These are phyloP conservation scores for Omphaloscelis lunosa DNA, from an alignment of 2,888 invertebrate genomes.

Conservation along the genomic window DNA sequence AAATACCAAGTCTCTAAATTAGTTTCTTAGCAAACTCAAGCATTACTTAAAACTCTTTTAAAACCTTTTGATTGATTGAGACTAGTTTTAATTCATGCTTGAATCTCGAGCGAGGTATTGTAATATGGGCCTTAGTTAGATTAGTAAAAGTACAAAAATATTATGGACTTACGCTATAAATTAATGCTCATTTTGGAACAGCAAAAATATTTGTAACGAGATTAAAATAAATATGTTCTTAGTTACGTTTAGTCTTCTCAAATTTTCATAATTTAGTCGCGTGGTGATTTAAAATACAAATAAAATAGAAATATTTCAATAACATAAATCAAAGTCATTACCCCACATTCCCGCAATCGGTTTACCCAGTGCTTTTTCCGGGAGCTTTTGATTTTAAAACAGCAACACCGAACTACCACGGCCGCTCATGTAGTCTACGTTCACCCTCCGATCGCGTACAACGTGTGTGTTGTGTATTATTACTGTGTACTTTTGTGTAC, in stretches of 20 bases:
- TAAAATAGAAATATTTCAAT: neutral
- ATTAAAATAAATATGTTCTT: neutral
- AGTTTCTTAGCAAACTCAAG: no score
- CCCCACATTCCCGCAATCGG: slow-evolving; percentile 8
- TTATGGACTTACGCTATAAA: no score
- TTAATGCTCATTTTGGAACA: neutral
- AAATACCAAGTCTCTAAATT: neutral
- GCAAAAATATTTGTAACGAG: neutral
- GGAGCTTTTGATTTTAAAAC: slow-evolving; percentile 56
- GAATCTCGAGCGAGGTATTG: no score
- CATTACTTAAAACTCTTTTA: no score
- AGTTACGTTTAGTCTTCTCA: neutral
- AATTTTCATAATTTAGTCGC: neutral
- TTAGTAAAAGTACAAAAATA: no score
- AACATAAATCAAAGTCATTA: no score
- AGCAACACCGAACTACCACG: slow-evolving; percentile 57
- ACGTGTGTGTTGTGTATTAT: slow-evolving; percentile 40
- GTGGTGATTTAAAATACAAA: neutral
- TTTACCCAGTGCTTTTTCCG: slow-evolving; percentile 29
- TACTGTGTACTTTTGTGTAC: slow-evolving; percentile 64
- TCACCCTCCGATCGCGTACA: slow-evolving; percentile 44
- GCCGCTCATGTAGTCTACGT: slow-evolving; percentile 55
- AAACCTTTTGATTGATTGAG: no score
- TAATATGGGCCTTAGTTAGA: no score
- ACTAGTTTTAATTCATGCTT: no score